A percentile compares a stretch with the other conserved stretches of the same genome.
Evolutionary conservation across 2,113 vertebrate genomes (phyloP).

Genomic region (Aythya baeri): DNA sequence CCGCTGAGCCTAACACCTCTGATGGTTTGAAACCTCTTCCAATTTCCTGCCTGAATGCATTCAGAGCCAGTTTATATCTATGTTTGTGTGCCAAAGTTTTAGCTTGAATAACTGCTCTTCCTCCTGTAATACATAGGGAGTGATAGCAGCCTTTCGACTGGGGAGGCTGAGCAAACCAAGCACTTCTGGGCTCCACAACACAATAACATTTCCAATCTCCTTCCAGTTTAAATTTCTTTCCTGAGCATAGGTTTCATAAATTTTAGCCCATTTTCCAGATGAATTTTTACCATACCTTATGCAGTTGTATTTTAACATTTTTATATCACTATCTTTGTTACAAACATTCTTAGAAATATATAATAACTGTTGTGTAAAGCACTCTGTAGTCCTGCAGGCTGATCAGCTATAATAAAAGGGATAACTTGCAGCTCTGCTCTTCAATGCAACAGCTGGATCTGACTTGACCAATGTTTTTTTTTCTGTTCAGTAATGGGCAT

Average conservation of each 20-base stretch:
- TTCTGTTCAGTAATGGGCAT: neutral
- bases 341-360: neutral
- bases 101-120: conserved; percentile 13
- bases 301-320: neutral
- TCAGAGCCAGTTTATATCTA: conserved; percentile 5
- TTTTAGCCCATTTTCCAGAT: neutral
- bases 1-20: conserved; percentile 19
- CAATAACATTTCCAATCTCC: neutral
- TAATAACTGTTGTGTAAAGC: neutral
- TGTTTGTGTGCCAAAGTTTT: conserved; percentile 9
- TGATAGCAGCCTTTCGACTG: neutral
- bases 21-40: conserved; percentile 34
- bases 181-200: neutral
- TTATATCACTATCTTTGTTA: neutral
- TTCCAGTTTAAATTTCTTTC: neutral
- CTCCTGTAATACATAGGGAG: neutral
- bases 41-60: conserved; percentile 57
- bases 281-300: neutral
- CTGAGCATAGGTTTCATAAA: neutral
- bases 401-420: neutral
- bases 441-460: neutral
- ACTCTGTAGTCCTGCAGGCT: neutral
- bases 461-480: neutral
- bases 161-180: neutral
- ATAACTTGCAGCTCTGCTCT: neutral